phyloP scores from a whole-genome alignment of 1,140 invertebrate genomes.

The Drosophila bocki region DNA sequence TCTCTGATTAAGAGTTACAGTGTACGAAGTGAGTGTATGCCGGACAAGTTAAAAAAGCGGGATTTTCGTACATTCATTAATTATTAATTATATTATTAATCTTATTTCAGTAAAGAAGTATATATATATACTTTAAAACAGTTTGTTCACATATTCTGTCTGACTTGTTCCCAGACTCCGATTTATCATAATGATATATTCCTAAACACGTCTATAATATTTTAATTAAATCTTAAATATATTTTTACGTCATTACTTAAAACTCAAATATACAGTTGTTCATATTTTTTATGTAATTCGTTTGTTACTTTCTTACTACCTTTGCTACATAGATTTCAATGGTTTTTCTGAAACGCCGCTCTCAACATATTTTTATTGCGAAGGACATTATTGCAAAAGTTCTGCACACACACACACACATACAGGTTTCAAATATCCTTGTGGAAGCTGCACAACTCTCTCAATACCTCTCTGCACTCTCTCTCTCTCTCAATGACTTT shows the following conservation, averaged over 20 bases:
- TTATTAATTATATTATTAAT: neutral
- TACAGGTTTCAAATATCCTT: slow-evolving; percentile 17
- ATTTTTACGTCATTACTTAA: too few relatives aligned
- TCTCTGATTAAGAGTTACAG: slow-evolving; percentile 44
- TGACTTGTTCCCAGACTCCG: neutral
- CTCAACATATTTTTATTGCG: slow-evolving; percentile 31
- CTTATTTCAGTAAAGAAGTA: neutral
- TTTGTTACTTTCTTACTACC: neutral
- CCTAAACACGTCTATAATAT: neutral
- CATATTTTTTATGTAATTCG: neutral
- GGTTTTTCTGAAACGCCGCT: slow-evolving; percentile 1
- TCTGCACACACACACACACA: slow-evolving; percentile 37
- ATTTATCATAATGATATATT: neutral
- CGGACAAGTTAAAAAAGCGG: neutral
- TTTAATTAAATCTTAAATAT: neutral
- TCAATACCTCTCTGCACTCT: slow-evolving; percentile 21
- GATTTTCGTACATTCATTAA: neutral
- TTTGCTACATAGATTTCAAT: slow-evolving; percentile 8
- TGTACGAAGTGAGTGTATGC: neutral
- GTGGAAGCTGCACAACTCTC: slow-evolving; percentile 75
- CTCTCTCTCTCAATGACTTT: slow-evolving; percentile 20
- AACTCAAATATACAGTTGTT: neutral
- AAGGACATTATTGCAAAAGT: slow-evolving; percentile 57
- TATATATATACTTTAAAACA: too few relatives aligned
- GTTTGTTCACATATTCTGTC: neutral